Evolutionary conservation across 2,113 vertebrate genomes (phyloP).

Genomic region (Entomyzon cyanotis): DNA sequence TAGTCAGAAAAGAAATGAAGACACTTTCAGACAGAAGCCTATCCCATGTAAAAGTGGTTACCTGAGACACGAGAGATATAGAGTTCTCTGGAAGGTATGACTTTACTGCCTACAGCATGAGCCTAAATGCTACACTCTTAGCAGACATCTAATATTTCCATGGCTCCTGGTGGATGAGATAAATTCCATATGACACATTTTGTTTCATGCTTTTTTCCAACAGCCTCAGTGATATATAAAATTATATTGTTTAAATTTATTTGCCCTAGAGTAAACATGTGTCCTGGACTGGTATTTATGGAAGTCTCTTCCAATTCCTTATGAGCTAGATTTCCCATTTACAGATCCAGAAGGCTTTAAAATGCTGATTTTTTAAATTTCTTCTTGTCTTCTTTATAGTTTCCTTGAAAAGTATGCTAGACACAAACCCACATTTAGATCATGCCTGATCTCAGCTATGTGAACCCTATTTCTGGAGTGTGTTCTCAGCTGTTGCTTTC

Average conservation of each 20-base stretch:
- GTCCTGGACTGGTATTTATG: not conserved
- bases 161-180: not conserved
- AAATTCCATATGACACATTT: not conserved
- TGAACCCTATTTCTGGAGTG: not conserved
- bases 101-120: not conserved
- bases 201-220: not conserved
- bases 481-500: not conserved
- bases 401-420: not conserved
- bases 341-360: not conserved
- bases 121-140: not conserved
- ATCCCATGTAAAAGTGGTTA: not conserved
- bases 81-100: not conserved
- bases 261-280: not conserved
- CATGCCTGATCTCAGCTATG: not conserved
- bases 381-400: not conserved
- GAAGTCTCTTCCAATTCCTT: not conserved
- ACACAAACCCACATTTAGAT: not conserved
- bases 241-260: not conserved
- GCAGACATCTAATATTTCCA: not conserved
- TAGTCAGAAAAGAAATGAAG: not conserved
- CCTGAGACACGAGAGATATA: not conserved
- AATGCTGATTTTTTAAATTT: not conserved
- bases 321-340: not conserved
- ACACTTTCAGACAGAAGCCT: not conserved
- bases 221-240: not conserved